Evolutionary conservation across 2,113 vertebrate species (phyloP).

Genomic region (Carettochelys insculpta): DNA sequence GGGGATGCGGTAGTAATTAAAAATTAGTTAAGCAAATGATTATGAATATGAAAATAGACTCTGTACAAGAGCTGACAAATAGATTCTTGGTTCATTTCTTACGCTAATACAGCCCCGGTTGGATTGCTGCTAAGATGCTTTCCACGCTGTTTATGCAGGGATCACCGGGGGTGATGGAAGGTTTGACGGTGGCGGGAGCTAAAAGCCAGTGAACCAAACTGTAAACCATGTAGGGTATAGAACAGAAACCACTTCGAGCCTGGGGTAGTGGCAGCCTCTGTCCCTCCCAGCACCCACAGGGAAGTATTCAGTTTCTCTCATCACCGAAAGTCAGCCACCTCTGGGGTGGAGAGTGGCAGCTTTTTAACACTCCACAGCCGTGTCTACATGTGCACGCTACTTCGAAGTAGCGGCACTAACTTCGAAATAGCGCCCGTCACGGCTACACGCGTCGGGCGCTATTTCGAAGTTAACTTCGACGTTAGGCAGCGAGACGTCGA

Average conservation of each 20-base stretch:
- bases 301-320: too few species aligned
- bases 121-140: neutral
- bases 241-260: too few species aligned
- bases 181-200: too few species aligned
- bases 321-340: neutral
- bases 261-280: too few species aligned
- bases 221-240: too few species aligned
- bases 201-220: too few species aligned
- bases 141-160: neutral
- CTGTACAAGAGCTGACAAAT: slow-evolving; percentile 50
- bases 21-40: slow-evolving; percentile 45
- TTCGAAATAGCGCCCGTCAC: too few species aligned
- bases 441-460: too few species aligned
- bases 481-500: too few species aligned
- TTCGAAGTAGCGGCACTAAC: too few species aligned
- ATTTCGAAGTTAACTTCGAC: too few species aligned
- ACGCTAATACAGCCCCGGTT: neutral
- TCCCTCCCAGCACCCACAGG: neutral
- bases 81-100: slow-evolving; percentile 53
- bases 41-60: slow-evolving; percentile 54
- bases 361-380: neutral
- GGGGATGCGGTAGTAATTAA: neutral
- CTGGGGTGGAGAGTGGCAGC: neutral
- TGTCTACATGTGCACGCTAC: too few species aligned
- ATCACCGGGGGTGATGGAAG: neutral